Conservation (phyloP, 2,888 invertebrate genomes). For the Agriopis leucophaearia region DNA sequence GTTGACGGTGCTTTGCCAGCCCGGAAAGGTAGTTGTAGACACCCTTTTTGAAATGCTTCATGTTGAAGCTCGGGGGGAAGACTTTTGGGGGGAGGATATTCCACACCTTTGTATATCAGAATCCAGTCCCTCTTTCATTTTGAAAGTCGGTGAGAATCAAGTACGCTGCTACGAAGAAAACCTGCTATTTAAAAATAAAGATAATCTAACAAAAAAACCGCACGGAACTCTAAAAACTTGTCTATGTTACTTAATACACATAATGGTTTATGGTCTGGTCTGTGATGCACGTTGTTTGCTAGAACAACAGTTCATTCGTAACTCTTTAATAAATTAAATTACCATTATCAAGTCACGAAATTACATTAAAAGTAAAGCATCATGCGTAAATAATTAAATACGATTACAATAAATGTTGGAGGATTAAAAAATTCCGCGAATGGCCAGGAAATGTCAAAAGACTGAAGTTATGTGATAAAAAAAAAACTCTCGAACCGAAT, state of each 20-base stretch:
- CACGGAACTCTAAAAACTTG: constrained; percentile 10
- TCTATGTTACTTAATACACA: not conserved
- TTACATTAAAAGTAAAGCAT: not conserved
- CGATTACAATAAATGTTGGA: no score
- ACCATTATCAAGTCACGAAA: not conserved
- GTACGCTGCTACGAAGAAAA: not conserved
- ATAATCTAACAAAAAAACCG: not conserved
- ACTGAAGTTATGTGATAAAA: not conserved
- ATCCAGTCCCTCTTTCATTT: no score
- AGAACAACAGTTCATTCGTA: not conserved
- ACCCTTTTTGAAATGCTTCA: no score
- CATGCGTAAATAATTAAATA: no score
- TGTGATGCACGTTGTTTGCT: not conserved
- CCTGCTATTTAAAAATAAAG: not conserved
- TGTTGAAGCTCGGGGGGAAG: no score
- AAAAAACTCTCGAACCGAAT: not conserved
- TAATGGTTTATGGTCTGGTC: not conserved
- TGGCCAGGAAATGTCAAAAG: no score
- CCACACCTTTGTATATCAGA: no score
- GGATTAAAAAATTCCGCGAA: no score
- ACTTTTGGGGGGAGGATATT: no score
- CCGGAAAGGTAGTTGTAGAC: no score
- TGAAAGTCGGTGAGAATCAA: not conserved
- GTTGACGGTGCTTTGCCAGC: no score
- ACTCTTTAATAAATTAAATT: not conserved